Evolutionary conservation across 2,113 vertebrate species (phyloP), one percentile per base, ranked within the genome.

Genomic region (Thamnophis sirtalis): DNA sequence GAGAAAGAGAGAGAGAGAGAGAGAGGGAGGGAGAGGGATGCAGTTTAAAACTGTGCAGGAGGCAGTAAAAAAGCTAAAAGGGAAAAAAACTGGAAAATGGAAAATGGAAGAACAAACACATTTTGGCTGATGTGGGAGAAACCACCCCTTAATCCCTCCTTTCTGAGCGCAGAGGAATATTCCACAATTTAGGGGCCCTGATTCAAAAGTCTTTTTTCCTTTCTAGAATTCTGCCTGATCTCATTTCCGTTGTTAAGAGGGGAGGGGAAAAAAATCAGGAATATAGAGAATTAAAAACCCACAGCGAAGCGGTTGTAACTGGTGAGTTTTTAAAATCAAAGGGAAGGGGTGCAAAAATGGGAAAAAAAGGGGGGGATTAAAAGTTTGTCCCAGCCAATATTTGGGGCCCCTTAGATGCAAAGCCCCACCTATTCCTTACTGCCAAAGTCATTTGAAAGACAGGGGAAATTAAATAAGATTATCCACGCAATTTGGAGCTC

Each of bases 381-480:
- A 80, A 80, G 33, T 80, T 3, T 80, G n/a, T 38, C 21, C 0
- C 15, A 38, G 68, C 5, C 2, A n/a, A 33, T 19, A 21, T 80
- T 80, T 43, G 73, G 33, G 73, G n/a, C 15, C 7, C 68, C 2
- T 80, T 33, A 7, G n/a, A 38, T 80, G 33, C 73, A 21, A 43
- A 43, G 0, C 43, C 17, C 3, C 33, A 33, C n/a, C 15, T 5
- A 3, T 38, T 80, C 68, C n/a, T 80, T 8, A 9, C 33, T 43
- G 7, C 9, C 33, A 43, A 43, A 80, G 68, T 38, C 15, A 38
- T n/a, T 19, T 38, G 68, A 19, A 19, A 80, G n/a, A 33, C 68
- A 5, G 54, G 9, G 3, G 0, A 5, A 43, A 43, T 3, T 1
- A 19, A 19, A 38, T 3, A 19, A 1, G 6, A 38, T 19, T 38